Evolutionary conservation across 2,113 vertebrate genomes (phyloP).

Genomic region (Dolichotis patagonum): DNA sequence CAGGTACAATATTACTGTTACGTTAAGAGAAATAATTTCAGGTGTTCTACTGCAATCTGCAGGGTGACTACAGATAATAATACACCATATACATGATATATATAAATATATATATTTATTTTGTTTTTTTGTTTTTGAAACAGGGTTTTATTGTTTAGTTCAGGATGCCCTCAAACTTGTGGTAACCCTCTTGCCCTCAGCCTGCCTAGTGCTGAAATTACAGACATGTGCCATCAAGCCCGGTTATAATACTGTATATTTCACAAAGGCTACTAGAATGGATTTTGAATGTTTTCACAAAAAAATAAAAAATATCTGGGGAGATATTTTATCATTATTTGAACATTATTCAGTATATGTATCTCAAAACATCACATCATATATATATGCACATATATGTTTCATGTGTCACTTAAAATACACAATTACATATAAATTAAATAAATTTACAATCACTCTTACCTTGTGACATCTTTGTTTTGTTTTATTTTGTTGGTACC

Average conservation of each 20-base stretch:
- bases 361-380: neutral
- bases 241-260: neutral
- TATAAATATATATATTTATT: neutral
- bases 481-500: slow-evolving; percentile 65
- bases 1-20: neutral
- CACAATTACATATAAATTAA: slow-evolving; percentile 26
- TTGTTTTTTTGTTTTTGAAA: neutral
- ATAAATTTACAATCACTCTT: slow-evolving; percentile 76
- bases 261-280: neutral
- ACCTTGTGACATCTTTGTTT: slow-evolving; percentile 96
- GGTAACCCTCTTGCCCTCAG: neutral
- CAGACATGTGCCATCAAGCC: neutral
- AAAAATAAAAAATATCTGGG: neutral
- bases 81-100: neutral
- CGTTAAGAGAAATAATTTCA: neutral
- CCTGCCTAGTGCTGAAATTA: neutral
- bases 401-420: slow-evolving; percentile 22
- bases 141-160: neutral
- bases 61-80: neutral
- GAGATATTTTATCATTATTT: neutral
- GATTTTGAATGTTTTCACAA: neutral
- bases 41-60: neutral
- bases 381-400: neutral
- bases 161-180: neutral
- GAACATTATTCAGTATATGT: neutral